Evolutionary conservation across 2,888 invertebrate species (phyloP), one percentile per base, ranked within the genome.

Genomic region (Nemotelus nigrinus): DNA sequence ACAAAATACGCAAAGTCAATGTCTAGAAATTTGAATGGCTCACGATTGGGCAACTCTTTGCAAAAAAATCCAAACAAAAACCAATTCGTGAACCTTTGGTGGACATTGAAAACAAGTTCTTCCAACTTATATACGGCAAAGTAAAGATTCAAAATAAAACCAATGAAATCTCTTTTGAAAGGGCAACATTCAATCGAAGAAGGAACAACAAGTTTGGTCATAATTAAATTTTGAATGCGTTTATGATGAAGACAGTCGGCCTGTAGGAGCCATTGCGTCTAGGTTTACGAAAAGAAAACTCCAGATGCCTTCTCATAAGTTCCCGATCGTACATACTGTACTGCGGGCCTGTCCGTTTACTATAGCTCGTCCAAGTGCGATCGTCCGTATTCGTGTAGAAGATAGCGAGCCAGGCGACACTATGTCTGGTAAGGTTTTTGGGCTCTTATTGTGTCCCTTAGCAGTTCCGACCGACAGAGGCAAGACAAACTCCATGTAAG

Each of bases 381-480:
- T 44, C 3, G 41, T n/a, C 44, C 45, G 10, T 68, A 25, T 47
- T 2, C 70, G 47, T 70, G 70, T 70, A 50, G 47, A 25, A 25
- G 25, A 48, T 44, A 57, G 10, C 60, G 50, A 50, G 8, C 43
- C 58, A 53, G 79, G 79, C 79, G 79, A 75, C 79, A 78, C 65
- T 65, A 67, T 78, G 79, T 79, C 79, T 79, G 79, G 79, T 64
- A 75, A 45, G 76, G 79, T 76, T 79, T 79, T 77, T 71, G 79
- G 79, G 53, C 76, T 72, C 77, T 78, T 77, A 76, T 75, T 76
- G 75, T 64, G 71, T 77, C 76, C 77, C 77, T 79, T 75, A 41
- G 50, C 5, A 7, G 50, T 8, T 8, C 8, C 50, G 6, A 50
- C 50, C 50, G 8, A 50, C 25, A 25, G 25, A 25, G 25, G 25